phyloP scores from a whole-genome alignment of 2,888 invertebrate genomes.

The Phalangium opilio region DNA sequence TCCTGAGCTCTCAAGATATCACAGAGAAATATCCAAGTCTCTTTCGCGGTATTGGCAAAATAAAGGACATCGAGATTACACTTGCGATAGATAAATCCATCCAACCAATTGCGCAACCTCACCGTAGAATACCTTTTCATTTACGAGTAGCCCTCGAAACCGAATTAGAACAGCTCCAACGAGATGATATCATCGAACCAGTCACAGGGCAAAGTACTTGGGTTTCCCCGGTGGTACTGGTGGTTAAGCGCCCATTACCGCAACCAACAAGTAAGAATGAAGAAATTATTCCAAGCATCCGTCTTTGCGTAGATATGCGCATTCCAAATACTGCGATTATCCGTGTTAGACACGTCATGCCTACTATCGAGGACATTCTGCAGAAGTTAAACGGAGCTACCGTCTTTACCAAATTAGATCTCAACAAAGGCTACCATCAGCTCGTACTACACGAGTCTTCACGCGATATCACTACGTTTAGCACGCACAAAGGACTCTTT shows the following conservation, averaged over 20 bases:
- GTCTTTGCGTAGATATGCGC: background rate
- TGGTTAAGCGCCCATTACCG: no score
- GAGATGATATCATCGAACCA: background rate
- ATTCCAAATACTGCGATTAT: background rate
- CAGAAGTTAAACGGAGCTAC: conserved; percentile 4
- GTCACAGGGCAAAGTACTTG: background rate
- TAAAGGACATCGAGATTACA: conserved; percentile 6
- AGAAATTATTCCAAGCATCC: no score
- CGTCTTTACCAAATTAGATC: conserved; percentile 26
- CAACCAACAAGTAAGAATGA: no score
- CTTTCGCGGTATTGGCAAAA: background rate
- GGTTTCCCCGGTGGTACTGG: background rate
- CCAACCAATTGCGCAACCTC: conserved; percentile 12
- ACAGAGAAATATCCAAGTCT: background rate
- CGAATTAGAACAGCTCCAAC: background rate
- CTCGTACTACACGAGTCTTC: conserved; percentile 25
- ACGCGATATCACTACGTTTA: conserved; percentile 28
- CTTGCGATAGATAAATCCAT: conserved; percentile 10
- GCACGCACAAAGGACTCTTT: conserved; percentile 27
- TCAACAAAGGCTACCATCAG: no score
- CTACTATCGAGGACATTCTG: background rate
- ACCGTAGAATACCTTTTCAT: conserved; percentile 19
- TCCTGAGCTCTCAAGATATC: no score
- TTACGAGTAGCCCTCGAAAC: conserved; percentile 10
- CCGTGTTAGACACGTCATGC: background rate